A percentile compares a stretch with the other conserved stretches of the same genome.
These are phyloP conservation scores for Alosa alosa DNA, from an alignment of 2,113 vertebrate species.

Conservation along the genomic window DNA sequence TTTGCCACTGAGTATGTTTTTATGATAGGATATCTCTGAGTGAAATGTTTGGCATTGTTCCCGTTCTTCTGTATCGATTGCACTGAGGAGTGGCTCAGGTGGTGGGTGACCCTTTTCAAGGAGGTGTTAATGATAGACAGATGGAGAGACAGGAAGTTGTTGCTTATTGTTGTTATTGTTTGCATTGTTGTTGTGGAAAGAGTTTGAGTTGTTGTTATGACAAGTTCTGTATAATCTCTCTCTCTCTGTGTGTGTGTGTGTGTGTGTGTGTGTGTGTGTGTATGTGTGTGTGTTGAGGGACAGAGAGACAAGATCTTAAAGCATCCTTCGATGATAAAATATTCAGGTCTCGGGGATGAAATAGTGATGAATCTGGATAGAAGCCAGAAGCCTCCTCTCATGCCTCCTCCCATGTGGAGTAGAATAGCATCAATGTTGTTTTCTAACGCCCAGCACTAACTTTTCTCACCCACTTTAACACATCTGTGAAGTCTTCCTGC, in stretches of 20 bases:
- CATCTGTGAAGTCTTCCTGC: background rate
- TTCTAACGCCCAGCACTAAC: background rate
- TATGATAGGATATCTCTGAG: background rate
- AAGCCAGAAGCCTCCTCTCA: background rate
- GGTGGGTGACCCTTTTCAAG: background rate
- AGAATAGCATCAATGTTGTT: background rate
- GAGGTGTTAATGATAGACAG: background rate
- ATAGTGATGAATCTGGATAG: constrained; percentile 35
- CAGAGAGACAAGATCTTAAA: constrained; percentile 5
- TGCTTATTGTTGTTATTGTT: background rate
- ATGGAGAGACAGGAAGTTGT: background rate
- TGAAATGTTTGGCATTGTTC: constrained; percentile 6
- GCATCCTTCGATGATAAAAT: constrained; percentile 39
- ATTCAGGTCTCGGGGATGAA: constrained; percentile 35
- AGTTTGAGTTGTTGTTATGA: background rate
- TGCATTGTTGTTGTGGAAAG: background rate
- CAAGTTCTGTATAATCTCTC: background rate
- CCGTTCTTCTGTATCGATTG: background rate
- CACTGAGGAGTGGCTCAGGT: background rate
- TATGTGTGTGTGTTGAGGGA: background rate
- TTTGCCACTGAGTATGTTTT: background rate
- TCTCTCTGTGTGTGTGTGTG: background rate
- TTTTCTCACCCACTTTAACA: background rate
- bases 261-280: constrained; percentile 5
- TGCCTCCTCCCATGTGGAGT: background rate